A percentile compares a stretch with the other conserved stretches of the same genome.
These are phyloP conservation scores for Engraulis encrasicolus DNA, from an alignment of 2,113 vertebrate genomes.

Conservation along the genomic window DNA sequence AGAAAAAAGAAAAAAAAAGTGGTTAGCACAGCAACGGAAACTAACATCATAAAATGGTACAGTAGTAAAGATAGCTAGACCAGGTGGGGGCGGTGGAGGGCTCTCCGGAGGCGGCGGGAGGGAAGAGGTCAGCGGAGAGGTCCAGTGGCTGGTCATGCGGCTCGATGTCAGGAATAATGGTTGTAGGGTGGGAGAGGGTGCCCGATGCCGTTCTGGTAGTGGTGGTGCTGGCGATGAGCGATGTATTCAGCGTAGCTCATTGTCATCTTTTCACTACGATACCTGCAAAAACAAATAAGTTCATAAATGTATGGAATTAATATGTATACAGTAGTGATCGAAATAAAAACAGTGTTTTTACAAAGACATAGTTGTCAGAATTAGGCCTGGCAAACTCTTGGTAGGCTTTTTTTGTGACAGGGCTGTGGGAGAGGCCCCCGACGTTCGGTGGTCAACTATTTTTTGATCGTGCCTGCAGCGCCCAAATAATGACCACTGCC, in stretches of 20 bases:
- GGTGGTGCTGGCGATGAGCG: slow-evolving; percentile 97
- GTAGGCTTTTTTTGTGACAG: too few species aligned
- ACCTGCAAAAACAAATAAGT: slow-evolving; percentile 75
- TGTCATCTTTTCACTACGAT: slow-evolving; percentile 99
- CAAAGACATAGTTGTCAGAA: too few species aligned
- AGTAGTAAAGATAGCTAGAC: slow-evolving; percentile 99
- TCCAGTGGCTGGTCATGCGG: slow-evolving; percentile 99
- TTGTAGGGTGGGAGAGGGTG: slow-evolving; percentile 98
- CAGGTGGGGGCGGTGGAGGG: slow-evolving; percentile 96
- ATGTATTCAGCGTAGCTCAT: slow-evolving; percentile 99
- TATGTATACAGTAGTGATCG: too few species aligned
- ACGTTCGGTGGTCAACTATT: too few species aligned
- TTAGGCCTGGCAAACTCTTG: too few species aligned
- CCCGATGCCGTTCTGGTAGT: slow-evolving; percentile 99
- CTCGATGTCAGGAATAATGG: slow-evolving; percentile 99
- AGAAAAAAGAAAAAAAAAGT: too few species aligned
- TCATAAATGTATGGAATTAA: too few species aligned
- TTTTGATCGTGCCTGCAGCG: too few species aligned
- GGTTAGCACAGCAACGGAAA: slow-evolving; percentile 95
- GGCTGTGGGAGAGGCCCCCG: too few species aligned
- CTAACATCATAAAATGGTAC: slow-evolving; percentile 99
- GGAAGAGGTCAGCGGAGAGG: slow-evolving; percentile 99
- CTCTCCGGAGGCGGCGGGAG: too few species aligned
- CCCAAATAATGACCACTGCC: too few species aligned
- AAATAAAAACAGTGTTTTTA: too few species aligned